These are phyloP conservation scores for Anastatus disparis DNA, from an alignment of 1,140 invertebrate species.

Conservation along the genomic window DNA sequence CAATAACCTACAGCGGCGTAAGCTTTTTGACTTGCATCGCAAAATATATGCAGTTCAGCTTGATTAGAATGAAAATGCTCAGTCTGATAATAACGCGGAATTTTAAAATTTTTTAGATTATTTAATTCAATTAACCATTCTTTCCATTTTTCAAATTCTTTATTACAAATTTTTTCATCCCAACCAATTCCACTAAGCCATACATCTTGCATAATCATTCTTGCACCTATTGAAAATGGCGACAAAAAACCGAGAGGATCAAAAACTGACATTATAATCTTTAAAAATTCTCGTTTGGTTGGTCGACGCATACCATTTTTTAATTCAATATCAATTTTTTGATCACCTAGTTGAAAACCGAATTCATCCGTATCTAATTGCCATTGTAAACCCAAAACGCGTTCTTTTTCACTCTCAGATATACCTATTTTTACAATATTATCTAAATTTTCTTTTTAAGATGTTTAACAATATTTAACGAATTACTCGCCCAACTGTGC, in stretches of 20 bases:
- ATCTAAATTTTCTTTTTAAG: neutral
- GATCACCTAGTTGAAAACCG: neutral
- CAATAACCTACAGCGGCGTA: neutral
- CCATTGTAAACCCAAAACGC: neutral
- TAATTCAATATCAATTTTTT: neutral
- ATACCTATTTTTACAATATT: too few relatives aligned
- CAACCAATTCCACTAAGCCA: constrained; percentile 41
- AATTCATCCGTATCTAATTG: neutral
- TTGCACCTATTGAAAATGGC: constrained; percentile 53
- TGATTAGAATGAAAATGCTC: neutral
- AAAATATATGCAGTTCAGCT: constrained; percentile 18
- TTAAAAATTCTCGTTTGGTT: neutral
- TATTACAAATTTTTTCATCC: constrained; percentile 8
- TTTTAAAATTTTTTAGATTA: neutral
- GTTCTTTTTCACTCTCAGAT: neutral
- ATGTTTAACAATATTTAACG: neutral
- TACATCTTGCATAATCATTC: constrained; percentile 57
- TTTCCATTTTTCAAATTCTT: neutral
- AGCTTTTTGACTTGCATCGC: neutral
- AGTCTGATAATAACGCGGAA: neutral
- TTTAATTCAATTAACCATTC: neutral
- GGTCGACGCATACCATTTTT: neutral
- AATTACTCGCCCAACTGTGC: constrained; percentile 11
- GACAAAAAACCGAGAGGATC: constrained; percentile 57
- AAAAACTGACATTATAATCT: constrained; percentile 48